Evolutionary conservation across 2,797 vertebrate genomes (phyloP).

Genomic region (Cephalopachus bancanus): DNA sequence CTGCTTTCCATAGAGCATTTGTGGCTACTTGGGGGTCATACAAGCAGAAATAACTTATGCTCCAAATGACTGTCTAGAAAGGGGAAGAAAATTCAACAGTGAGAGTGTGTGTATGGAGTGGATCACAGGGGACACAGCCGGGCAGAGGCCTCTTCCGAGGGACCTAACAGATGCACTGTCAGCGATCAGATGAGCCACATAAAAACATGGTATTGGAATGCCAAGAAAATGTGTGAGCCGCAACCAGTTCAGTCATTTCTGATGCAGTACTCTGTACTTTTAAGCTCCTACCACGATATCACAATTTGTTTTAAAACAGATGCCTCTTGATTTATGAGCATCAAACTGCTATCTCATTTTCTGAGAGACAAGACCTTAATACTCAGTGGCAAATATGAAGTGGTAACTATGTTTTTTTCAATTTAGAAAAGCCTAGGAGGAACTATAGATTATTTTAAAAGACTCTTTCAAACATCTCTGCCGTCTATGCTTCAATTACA

Average conservation of each 20-base stretch:
- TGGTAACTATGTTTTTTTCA: conserved; percentile 70
- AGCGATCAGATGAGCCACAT: neutral
- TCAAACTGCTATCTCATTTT: conserved; percentile 63
- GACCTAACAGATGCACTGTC: neutral
- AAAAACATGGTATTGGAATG: neutral
- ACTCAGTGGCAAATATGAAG: conserved; percentile 40
- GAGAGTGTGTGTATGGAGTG: neutral
- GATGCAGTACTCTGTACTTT: neutral
- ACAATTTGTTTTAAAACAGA: conserved; percentile 14
- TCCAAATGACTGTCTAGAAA: neutral
- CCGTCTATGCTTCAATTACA: conserved; percentile 39
- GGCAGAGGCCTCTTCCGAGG: neutral
- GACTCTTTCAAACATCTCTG: conserved; percentile 50
- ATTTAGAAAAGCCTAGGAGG: conserved; percentile 67
- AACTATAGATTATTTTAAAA: conserved; percentile 65
- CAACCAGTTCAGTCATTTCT: neutral
- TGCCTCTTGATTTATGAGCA: conserved; percentile 55
- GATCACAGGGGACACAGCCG: neutral
- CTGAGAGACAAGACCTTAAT: conserved; percentile 50
- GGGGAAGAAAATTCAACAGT: neutral
- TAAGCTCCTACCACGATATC: neutral
- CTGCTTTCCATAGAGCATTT: neutral
- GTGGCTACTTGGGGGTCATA: neutral
- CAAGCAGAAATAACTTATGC: neutral
- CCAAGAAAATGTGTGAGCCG: neutral